A percentile compares a stretch with the other conserved stretches of the same genome.
Conservation (phyloP, 2,888 invertebrate species). For the Drosophila falleni region DNA sequence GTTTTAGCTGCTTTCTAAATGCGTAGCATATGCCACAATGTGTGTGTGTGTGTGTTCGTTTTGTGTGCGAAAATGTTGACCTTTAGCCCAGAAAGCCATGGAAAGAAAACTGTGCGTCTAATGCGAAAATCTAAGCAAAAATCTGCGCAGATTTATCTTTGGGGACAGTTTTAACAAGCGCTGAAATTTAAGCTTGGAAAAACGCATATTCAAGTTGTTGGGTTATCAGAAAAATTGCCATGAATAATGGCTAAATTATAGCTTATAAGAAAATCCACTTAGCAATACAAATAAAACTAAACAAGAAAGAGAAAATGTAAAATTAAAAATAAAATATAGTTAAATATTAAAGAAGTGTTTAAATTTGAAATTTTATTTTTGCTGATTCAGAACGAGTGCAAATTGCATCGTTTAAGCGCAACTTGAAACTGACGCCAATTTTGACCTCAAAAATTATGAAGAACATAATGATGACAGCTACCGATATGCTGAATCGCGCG, state of each 20-base stretch:
- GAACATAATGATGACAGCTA: slow-evolving; percentile 79
- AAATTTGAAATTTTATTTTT: background rate
- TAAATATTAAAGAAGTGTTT: slow-evolving; percentile 16
- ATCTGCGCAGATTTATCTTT: slow-evolving; percentile 71
- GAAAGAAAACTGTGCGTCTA: slow-evolving; percentile 41
- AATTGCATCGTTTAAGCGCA: slow-evolving; percentile 40
- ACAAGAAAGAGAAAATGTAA: background rate
- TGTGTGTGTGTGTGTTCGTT: slow-evolving; percentile 20
- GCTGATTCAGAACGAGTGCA: slow-evolving; percentile 11
- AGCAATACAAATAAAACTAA: background rate
- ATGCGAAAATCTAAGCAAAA: slow-evolving; percentile 59
- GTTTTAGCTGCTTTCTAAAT: slow-evolving; percentile 69
- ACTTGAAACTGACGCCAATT: slow-evolving; percentile 52
- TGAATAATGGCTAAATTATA: slow-evolving; percentile 16
- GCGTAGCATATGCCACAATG: slow-evolving; percentile 59
- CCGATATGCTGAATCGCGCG: slow-evolving; percentile 65
- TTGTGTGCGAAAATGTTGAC: slow-evolving; percentile 62
- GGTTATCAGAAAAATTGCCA: slow-evolving; percentile 21
- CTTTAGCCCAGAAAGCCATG: slow-evolving; percentile 66
- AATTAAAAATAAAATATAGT: background rate
- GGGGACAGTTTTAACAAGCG: slow-evolving; percentile 56
- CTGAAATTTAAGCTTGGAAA: slow-evolving; percentile 51
- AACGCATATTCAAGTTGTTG: slow-evolving; percentile 18
- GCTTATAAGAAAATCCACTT: slow-evolving; percentile 5
- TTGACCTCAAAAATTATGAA: slow-evolving; percentile 48